These are phyloP conservation scores for Rhegmatorhina hoffmannsi DNA, from an alignment of 2,113 vertebrate genomes.

Conservation along the genomic window DNA sequence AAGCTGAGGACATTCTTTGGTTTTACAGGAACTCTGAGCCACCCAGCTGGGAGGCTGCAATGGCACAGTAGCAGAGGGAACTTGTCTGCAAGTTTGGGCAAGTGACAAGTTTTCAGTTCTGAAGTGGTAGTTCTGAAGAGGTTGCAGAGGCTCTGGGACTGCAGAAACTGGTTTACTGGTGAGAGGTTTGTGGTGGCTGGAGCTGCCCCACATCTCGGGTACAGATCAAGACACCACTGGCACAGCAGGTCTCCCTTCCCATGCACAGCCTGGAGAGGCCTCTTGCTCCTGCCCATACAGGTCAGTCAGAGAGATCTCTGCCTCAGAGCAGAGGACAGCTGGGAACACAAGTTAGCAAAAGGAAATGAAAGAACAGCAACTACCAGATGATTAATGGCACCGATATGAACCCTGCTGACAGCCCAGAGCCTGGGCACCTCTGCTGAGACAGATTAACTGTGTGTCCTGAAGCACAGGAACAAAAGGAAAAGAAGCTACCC, in stretches of 20 bases:
- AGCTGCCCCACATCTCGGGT: neutral
- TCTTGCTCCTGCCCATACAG: neutral
- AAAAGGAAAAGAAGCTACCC: neutral
- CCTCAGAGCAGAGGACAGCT: neutral
- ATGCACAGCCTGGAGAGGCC: neutral
- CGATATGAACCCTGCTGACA: neutral
- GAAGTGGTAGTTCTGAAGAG: rapidly evolving
- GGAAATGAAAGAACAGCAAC: neutral
- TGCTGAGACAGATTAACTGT: neutral
- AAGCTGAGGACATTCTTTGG: neutral
- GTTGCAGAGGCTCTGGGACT: neutral
- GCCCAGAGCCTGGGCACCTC: neutral
- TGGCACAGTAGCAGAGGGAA: neutral
- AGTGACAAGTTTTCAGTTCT: neutral
- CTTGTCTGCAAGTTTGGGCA: rapidly evolving
- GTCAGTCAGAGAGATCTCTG: neutral
- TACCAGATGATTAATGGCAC: neutral
- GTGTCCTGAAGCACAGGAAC: neutral
- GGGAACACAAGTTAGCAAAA: neutral
- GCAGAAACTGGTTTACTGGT: neutral
- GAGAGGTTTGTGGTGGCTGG: neutral
- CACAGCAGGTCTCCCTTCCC: too few relatives aligned
- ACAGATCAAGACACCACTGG: rapidly evolving
- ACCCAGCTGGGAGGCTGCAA: neutral
- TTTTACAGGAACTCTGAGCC: neutral